Evolutionary conservation across 2,113 vertebrate species (phyloP), one percentile per base, ranked within the genome.

Genomic region (Oenanthe oenanthe): DNA sequence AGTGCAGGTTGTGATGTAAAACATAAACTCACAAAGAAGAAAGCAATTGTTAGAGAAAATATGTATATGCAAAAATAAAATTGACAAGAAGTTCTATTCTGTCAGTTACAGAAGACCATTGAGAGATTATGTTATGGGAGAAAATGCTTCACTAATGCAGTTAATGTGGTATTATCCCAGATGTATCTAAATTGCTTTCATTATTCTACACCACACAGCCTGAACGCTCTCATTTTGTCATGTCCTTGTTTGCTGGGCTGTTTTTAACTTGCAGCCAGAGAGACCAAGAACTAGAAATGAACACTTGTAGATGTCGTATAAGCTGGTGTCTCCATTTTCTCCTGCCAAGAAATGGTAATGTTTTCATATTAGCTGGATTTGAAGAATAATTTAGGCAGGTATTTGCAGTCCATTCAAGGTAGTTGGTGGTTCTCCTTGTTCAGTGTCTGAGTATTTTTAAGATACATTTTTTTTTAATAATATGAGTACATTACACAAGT

Each of bases 181-280:
- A 68, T 92, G 88, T 92, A 93, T 89, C 38, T 92, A 95, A 97
- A 97, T 90, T 95, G 58, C 56, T 92, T 96, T 88, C 81, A 80
- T 96, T 95, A 95, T 74, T 81, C 68, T 93, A 61, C 17, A 78
- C 8, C 50, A 51, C 38, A 65, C 14, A 90, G 31, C 17, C 9
- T 83, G 72, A 96, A 86, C 79, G 40, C 18, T 92, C 38, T 34
- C 88, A 54, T 88, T 95, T 91, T 56, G 43, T 38, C 56, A 12
- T 10, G 29, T 71, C 79, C 10, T 70, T 53, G 21, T 66, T 84
- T 85, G 36, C 68, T 92, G 38, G 11, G 18, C 62, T 92, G 74
- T 10, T 81, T 93, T 85, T 66, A 89, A 34, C 38, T 79, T 28
- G 12, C 47, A 84, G 43, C 40, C 22, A 34, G 31, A 80, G 54